Conservation (phyloP, 2,797 vertebrate genomes). For the Merluccius polli region DNA sequence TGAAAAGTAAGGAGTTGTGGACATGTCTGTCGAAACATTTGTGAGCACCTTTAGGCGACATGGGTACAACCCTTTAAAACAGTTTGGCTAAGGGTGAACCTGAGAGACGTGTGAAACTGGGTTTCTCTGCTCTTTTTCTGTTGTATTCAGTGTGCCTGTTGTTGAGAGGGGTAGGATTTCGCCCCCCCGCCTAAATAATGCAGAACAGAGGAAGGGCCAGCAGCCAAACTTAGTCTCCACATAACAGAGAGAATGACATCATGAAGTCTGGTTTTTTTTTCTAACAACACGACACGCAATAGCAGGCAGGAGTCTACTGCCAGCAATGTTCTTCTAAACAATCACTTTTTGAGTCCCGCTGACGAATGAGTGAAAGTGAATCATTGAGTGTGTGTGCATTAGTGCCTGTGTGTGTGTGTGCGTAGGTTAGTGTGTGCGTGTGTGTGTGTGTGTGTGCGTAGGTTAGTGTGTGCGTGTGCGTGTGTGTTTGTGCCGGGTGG, state of each 20-base stretch:
- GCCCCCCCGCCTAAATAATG: conserved; percentile 57
- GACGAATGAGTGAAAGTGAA: conserved; percentile 6
- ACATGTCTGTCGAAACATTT: neutral
- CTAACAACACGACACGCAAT: conserved; percentile 1
- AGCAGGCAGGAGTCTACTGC: neutral
- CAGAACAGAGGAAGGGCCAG: conserved; percentile 37
- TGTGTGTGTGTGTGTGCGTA: neutral
- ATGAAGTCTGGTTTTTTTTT: conserved; percentile 12
- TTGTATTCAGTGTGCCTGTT: conserved; percentile 30
- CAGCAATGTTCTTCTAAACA: neutral
- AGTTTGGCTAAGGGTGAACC: neutral
- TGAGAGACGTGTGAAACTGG: no score
- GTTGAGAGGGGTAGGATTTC: conserved; percentile 49
- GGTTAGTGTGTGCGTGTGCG: conserved; percentile 10
- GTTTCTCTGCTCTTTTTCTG: neutral
- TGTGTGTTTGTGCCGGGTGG: neutral
- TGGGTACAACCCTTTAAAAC: neutral
- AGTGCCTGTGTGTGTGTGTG: neutral
- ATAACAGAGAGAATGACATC: conserved; percentile 45
- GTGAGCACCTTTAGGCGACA: neutral
- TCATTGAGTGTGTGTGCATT: conserved; percentile 1
- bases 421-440: neutral
- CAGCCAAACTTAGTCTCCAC: conserved; percentile 33
- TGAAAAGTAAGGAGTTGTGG: neutral
- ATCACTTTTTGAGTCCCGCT: neutral